Percentiles rank a stretch among this genome's conserved stretches.
Evolutionary conservation across 1,140 invertebrate species (phyloP).

Genomic region (Antheraea mylitta): DNA sequence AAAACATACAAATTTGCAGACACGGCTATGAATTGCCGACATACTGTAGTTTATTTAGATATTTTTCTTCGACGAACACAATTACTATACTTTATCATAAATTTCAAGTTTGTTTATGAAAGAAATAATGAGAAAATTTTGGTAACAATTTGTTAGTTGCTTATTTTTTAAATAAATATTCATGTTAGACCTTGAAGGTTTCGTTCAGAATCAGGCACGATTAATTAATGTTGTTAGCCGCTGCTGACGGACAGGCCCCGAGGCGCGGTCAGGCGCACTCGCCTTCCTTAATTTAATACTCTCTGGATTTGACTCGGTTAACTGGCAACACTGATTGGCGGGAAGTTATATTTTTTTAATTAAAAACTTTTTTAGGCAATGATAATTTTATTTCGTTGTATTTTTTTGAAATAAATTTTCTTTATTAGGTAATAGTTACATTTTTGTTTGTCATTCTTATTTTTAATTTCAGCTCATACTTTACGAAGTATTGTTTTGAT

Average conservation of each 20-base stretch:
- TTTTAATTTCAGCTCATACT: too few relatives aligned
- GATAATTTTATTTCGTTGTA: neutral
- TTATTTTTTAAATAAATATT: neutral
- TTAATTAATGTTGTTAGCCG: slow-evolving; percentile 8
- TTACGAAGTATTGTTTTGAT: too few relatives aligned
- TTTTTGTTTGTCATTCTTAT: too few relatives aligned
- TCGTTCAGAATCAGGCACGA: slow-evolving; percentile 8
- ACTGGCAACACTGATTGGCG: slow-evolving; percentile 11
- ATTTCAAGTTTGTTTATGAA: too few relatives aligned
- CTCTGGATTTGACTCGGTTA: slow-evolving; percentile 6
- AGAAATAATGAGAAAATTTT: neutral
- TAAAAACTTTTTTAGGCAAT: neutral
- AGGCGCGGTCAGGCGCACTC: slow-evolving; percentile 10
- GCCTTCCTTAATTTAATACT: slow-evolving; percentile 1
- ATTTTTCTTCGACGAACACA: too few relatives aligned
- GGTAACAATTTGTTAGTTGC: neutral
- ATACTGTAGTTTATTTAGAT: too few relatives aligned
- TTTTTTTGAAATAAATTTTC: too few relatives aligned
- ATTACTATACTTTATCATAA: too few relatives aligned
- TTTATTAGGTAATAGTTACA: too few relatives aligned
- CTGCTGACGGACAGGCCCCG: slow-evolving; percentile 3
- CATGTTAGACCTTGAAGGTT: neutral
- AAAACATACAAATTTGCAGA: too few relatives aligned
- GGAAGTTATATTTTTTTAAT: slow-evolving; percentile 6
- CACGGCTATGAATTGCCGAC: too few relatives aligned